Base-by-base conservation (phyloP, 2,113 vertebrate species). In the Seriola dumerili region DNA sequence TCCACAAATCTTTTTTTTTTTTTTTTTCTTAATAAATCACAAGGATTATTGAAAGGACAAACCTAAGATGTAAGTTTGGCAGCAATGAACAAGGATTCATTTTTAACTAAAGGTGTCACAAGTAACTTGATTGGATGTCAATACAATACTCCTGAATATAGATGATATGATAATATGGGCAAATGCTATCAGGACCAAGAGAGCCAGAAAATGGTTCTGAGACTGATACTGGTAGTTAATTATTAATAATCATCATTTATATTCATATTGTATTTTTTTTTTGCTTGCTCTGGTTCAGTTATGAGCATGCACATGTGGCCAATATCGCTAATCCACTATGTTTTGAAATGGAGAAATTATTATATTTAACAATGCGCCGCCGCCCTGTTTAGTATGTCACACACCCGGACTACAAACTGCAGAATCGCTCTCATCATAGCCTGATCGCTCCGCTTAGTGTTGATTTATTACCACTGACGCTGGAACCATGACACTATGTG, bases 71-170 rank as follows among this genome's bases (percentile, higher is more conserved):
- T 1, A 23, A 5, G 3, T 17, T 19, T 61, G 58, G 2, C 62
- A n/a, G 57, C 17, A 34, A 14, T 42, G 5, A 72, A 4, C n/a
- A 21, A 13, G 21, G 21, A 23, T 52, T 17, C 0, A 66, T 68
- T n/a, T 46, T 72, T 59, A 6, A 16, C 12, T 76, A 6, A 58
- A 29, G 44, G 40, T 58, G 40, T 17, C 42, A 57, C 19, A 6
- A 11, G 23, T 36, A 19, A 12, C 10, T 25, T 44, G 10, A 58
- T 42, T 64, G 10, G 40, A 69, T 42, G 48, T n/a, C 57, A 76
- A 54, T 50, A 55, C 64, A 63, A 69, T 57, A 36, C 40, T 8
- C 46, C 62, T 16, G 44, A 67, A 50, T 50, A 38, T 19, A 58
- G 10, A 13, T 44, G 7, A 40, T 9, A 23, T 32, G 19, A 58